phyloP scores from a whole-genome alignment of 2,113 vertebrate species.

The Columba janthina region DNA sequence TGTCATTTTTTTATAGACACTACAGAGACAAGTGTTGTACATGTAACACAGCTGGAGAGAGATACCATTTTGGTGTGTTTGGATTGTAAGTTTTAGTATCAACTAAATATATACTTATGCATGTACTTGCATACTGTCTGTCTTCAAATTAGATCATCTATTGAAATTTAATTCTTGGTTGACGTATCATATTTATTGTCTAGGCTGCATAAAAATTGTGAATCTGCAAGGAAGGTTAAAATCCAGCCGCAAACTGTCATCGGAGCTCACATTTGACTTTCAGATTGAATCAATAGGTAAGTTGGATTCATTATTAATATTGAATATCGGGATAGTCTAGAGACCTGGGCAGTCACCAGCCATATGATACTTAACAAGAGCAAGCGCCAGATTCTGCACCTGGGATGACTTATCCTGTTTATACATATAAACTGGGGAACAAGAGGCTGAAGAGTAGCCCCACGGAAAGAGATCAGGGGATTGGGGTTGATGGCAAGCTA shows the following conservation, averaged over 20 bases:
- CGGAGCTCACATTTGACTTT: constrained; percentile 97
- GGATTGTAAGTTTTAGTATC: constrained; percentile 86
- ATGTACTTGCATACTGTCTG: not conserved
- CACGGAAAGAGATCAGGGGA: not conserved
- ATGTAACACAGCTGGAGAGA: constrained; percentile 95
- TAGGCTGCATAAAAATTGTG: constrained; percentile 98
- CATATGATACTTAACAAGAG: not conserved
- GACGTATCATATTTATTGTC: constrained; percentile 12
- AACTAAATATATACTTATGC: not conserved
- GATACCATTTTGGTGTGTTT: constrained; percentile 98
- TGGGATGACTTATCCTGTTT: not conserved
- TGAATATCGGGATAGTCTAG: not conserved
- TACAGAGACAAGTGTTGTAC: constrained; percentile 92
- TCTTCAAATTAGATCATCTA: not conserved
- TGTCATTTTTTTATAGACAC: constrained; percentile 80
- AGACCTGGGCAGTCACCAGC: not conserved
- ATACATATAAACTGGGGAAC: fast-evolving
- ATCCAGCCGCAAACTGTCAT: constrained; percentile 94
- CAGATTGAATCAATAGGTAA: constrained; percentile 96
- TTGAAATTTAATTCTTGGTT: not conserved
- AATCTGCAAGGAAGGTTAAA: constrained; percentile 96
- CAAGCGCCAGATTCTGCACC: not conserved
- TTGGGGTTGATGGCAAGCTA: not conserved
- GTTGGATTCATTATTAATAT: not conserved
- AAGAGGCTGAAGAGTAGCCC: not conserved